These are phyloP conservation scores for Phylloscopus whistleri DNA, from an alignment of 2,113 vertebrate species.

Conservation along the genomic window DNA sequence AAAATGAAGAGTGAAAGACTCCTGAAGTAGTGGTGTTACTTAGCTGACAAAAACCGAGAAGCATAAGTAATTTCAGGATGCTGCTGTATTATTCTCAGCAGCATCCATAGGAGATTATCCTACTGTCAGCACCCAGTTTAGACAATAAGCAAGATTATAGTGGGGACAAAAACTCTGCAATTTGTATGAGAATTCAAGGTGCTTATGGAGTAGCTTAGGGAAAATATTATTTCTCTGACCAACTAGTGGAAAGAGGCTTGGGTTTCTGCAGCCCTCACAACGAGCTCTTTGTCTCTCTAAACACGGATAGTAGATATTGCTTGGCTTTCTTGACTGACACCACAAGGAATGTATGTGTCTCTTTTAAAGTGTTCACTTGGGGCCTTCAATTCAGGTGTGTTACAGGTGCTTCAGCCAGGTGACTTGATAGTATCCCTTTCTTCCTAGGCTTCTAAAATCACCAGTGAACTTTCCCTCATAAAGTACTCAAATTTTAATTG, in stretches of 20 bases:
- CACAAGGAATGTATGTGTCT: background rate
- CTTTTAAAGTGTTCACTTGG: background rate
- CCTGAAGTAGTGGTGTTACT: background rate
- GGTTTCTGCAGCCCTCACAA: background rate
- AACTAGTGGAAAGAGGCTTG: background rate
- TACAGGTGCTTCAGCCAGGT: background rate
- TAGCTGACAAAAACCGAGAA: background rate
- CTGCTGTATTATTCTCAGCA: background rate
- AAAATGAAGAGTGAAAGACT: background rate
- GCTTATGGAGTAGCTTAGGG: background rate
- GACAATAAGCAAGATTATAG: background rate
- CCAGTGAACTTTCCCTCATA: background rate
- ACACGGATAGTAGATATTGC: background rate
- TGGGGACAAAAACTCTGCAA: background rate
- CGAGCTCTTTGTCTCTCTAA: background rate
- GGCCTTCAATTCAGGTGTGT: background rate
- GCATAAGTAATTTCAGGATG: background rate
- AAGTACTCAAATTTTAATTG: background rate
- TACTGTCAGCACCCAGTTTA: background rate
- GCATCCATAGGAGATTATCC: background rate
- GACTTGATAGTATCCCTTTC: background rate
- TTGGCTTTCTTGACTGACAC: background rate
- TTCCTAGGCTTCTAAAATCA: background rate
- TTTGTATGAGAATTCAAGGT: background rate
- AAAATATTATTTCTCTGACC: background rate